Evolutionary conservation across 2,888 invertebrate genomes (phyloP).

Genomic region (Pomacea canaliculata): DNA sequence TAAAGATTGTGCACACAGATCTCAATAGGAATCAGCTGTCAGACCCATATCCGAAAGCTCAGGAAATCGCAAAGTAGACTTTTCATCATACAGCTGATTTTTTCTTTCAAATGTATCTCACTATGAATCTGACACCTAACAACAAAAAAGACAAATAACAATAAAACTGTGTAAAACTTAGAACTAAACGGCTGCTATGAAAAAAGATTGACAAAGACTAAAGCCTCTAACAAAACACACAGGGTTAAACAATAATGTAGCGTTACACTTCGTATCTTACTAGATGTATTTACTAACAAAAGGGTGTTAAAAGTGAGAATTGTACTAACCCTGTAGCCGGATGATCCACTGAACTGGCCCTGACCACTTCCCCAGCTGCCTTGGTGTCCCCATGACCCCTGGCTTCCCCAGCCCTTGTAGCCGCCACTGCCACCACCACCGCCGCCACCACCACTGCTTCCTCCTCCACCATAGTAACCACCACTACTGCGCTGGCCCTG

Average conservation of each 20-base stretch:
- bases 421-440: constrained; percentile 39
- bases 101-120: not conserved
- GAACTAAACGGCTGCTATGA: not conserved
- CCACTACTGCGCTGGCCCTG: constrained; percentile 31
- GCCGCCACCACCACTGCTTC: constrained; percentile 25
- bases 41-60: constrained; percentile 27
- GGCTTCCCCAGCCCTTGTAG: constrained; percentile 46
- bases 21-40: constrained; percentile 1
- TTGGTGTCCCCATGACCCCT: constrained; percentile 41
- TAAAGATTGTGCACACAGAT: too few relatives aligned
- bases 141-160: not conserved
- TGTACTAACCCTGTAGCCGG: constrained; percentile 4
- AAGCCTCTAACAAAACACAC: not conserved
- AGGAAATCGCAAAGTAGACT: not conserved
- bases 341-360: constrained; percentile 15
- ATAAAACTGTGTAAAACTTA: not conserved
- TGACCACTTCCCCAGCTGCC: constrained; percentile 28
- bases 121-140: not conserved
- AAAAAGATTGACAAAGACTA: not conserved
- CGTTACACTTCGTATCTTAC: not conserved
- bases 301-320: not conserved
- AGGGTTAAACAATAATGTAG: not conserved
- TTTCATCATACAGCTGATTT: constrained; percentile 19
- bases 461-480: constrained; percentile 32
- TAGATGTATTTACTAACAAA: too few relatives aligned